phyloP scores from a whole-genome alignment of 2,888 invertebrate genomes.

The Parelbella ahira region DNA sequence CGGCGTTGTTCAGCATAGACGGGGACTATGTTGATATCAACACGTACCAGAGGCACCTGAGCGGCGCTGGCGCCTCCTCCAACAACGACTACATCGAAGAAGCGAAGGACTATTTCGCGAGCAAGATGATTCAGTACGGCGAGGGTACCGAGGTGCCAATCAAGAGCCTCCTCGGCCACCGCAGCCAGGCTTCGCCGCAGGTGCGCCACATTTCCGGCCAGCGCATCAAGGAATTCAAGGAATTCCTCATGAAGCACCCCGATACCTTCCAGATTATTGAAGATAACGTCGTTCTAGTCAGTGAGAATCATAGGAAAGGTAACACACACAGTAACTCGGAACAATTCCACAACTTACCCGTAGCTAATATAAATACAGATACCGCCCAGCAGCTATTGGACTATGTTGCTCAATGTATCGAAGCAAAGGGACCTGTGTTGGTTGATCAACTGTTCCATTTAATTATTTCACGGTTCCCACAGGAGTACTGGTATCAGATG shows the following conservation, averaged over 20 bases:
- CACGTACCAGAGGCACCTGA: slow-evolving; percentile 84
- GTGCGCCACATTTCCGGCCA: slow-evolving; percentile 97
- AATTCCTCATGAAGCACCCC: slow-evolving; percentile 91
- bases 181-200: slow-evolving; percentile 97
- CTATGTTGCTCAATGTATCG: slow-evolving; percentile 90
- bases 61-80: slow-evolving; percentile 82
- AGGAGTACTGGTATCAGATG: slow-evolving; percentile 90
- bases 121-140: slow-evolving; percentile 97
- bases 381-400: slow-evolving; percentile 90
- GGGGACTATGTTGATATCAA: slow-evolving; percentile 95
- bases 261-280: slow-evolving; percentile 93
- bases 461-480: slow-evolving; percentile 87
- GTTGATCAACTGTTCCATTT: slow-evolving; percentile 93
- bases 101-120: slow-evolving; percentile 98
- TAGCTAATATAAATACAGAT: slow-evolving; percentile 89
- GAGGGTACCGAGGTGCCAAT: slow-evolving; percentile 98
- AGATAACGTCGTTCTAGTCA: slow-evolving; percentile 89
- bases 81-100: slow-evolving; percentile 96
- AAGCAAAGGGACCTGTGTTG: slow-evolving; percentile 89
- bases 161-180: slow-evolving; percentile 96
- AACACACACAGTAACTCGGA: slow-evolving; percentile 84
- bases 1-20: slow-evolving; percentile 96
- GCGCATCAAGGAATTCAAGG: slow-evolving; percentile 95
- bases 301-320: slow-evolving; percentile 84
- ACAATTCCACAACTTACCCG: slow-evolving; percentile 85